phyloP scores from a whole-genome alignment of 2,113 vertebrate species.

The Chloropsis hardwickii region DNA sequence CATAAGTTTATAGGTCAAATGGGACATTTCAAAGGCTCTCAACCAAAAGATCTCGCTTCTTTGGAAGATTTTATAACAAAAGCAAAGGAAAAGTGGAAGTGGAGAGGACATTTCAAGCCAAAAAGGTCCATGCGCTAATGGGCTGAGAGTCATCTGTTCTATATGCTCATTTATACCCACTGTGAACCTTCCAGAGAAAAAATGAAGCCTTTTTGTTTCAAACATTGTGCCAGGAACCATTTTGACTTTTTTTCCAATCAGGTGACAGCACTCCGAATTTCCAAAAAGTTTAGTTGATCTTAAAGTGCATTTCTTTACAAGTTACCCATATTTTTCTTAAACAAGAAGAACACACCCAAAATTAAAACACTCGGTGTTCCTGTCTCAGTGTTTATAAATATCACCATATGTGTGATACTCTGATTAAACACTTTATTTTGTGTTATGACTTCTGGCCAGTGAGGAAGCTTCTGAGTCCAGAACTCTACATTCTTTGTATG shows the following conservation, averaged over 20 bases:
- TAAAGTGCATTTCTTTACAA: not conserved
- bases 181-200: not conserved
- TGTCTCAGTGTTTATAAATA: not conserved
- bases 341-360: accelerated
- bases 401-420: not conserved
- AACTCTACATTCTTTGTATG: not conserved
- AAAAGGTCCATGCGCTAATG: not conserved
- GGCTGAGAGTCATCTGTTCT: not conserved
- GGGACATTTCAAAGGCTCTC: not conserved
- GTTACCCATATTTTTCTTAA: not conserved
- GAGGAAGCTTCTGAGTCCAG: not conserved
- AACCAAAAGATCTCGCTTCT: not conserved
- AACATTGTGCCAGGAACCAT: not conserved
- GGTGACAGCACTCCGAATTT: not conserved
- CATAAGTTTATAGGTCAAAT: not conserved
- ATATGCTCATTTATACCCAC: not conserved
- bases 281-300: not conserved
- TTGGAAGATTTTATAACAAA: not conserved
- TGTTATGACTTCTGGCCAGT: not conserved
- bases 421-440: not conserved
- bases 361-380: not conserved
- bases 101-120: not conserved
- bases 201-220: not conserved
- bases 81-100: not conserved
- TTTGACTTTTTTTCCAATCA: not conserved